Conservation (phyloP, 2,797 vertebrate species). For the Liparis tanakae region DNA sequence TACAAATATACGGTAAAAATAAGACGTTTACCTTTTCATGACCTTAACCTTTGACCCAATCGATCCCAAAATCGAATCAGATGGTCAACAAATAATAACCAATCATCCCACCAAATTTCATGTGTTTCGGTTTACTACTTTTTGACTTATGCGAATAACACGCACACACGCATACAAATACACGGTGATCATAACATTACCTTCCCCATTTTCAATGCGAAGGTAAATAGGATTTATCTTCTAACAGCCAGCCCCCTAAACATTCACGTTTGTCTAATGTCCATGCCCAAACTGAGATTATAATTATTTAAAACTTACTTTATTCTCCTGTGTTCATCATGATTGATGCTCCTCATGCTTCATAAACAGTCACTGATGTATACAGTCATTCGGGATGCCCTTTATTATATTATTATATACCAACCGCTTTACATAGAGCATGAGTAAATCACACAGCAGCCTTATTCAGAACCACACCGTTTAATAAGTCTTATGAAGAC, state of each 20-base stretch:
- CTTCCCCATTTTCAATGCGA: no score
- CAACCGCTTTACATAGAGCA: not conserved
- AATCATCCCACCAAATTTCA: no score
- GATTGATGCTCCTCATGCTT: not conserved
- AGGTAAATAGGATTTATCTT: not conserved
- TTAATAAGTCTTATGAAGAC: constrained; percentile 82
- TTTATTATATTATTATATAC: constrained; percentile 7
- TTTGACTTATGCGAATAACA: no score
- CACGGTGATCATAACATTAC: no score
- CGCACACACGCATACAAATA: no score
- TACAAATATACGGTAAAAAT: no score
- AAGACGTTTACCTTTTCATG: no score
- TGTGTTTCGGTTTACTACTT: no score
- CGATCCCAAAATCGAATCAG: no score
- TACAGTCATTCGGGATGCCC: not conserved
- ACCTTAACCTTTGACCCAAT: no score
- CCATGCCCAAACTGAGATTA: not conserved
- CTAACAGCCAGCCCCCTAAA: not conserved
- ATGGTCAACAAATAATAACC: no score
- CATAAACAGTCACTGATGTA: not conserved
- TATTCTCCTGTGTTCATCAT: not conserved
- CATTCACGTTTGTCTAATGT: not conserved
- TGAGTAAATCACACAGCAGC: constrained; percentile 23
- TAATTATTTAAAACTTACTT: not conserved
- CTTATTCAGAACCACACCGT: constrained; percentile 31